Percentiles rank a stretch among this genome's conserved stretches.
These are phyloP conservation scores for Cheilosia variabilis DNA, from an alignment of 2,888 invertebrate genomes.

Conservation along the genomic window DNA sequence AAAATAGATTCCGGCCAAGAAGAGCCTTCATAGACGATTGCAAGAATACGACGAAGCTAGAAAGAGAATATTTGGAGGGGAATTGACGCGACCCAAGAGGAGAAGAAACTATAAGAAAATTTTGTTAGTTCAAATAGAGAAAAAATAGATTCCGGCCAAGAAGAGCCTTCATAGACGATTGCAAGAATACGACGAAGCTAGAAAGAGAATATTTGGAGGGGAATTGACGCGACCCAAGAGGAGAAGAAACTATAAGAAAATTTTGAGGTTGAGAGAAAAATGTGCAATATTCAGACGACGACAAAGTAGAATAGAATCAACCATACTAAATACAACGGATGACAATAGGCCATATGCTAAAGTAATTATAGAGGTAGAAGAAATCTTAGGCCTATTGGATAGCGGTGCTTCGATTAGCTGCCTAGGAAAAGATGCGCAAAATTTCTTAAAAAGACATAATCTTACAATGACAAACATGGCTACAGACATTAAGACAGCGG, in stretches of 20 bases:
- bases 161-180: background rate
- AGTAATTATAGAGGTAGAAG: background rate
- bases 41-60: background rate
- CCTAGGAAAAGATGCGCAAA: too few species aligned
- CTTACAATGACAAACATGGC: background rate
- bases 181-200: background rate
- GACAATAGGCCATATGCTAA: background rate
- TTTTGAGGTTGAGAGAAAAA: background rate
- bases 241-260: too few species aligned
- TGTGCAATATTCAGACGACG: too few species aligned
- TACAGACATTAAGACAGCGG: constrained; percentile 4
- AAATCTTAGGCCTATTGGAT: background rate
- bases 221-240: too few species aligned
- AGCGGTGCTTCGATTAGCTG: background rate
- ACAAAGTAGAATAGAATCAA: too few species aligned
- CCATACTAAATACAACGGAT: too few species aligned
- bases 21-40: background rate
- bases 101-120: too few species aligned
- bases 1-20: background rate
- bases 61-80: too few species aligned
- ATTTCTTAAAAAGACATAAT: too few species aligned
- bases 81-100: too few species aligned
- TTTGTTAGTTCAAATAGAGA: too few species aligned
- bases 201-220: too few species aligned
- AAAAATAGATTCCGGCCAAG: background rate